Percentiles rank a stretch among this genome's conserved stretches.
Conservation (phyloP, 2,113 vertebrate genomes). For the Lampris megalopsis region DNA sequence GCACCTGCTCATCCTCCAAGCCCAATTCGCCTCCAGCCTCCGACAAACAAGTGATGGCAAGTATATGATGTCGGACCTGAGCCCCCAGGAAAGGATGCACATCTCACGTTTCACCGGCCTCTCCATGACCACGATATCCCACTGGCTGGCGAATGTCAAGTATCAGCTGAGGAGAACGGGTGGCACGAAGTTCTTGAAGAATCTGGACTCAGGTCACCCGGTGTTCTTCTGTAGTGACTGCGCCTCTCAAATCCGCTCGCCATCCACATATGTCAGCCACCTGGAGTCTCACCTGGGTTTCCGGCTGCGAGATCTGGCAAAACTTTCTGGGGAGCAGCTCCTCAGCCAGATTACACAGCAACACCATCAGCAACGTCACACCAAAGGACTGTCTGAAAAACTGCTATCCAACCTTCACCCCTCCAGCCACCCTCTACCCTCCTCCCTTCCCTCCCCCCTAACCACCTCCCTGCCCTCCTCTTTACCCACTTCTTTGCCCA, state of each 20-base stretch:
- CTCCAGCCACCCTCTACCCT: constrained; percentile 74
- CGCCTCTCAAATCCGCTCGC: constrained; percentile 98
- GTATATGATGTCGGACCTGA: constrained; percentile 98
- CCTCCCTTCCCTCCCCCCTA: constrained; percentile 63
- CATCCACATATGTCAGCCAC: constrained; percentile 97
- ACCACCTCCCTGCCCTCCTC: constrained; percentile 66
- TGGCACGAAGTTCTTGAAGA: constrained; percentile 99
- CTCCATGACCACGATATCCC: constrained; percentile 99
- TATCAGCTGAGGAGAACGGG: constrained; percentile 99
- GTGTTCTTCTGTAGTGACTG: constrained; percentile 99
- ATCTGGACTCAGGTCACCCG: constrained; percentile 97
- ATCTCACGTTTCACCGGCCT: constrained; percentile 98
- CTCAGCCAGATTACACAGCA: constrained; percentile 89
- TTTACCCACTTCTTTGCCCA: constrained; percentile 60
- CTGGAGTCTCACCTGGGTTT: constrained; percentile 98
- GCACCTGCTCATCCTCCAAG: constrained; percentile 97
- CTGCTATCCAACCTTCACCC: constrained; percentile 84
- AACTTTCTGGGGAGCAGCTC: constrained; percentile 95
- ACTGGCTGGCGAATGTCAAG: constrained; percentile 99
- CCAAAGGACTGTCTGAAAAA: constrained; percentile 96
- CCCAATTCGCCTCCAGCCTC: constrained; percentile 98
- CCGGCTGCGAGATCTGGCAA: constrained; percentile 95
- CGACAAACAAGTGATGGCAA: constrained; percentile 96
- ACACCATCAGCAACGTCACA: constrained; percentile 81
- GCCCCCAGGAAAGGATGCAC: constrained; percentile 99